Evolutionary conservation across 2,888 invertebrate genomes (phyloP).

Genomic region (Philonicus albiceps): DNA sequence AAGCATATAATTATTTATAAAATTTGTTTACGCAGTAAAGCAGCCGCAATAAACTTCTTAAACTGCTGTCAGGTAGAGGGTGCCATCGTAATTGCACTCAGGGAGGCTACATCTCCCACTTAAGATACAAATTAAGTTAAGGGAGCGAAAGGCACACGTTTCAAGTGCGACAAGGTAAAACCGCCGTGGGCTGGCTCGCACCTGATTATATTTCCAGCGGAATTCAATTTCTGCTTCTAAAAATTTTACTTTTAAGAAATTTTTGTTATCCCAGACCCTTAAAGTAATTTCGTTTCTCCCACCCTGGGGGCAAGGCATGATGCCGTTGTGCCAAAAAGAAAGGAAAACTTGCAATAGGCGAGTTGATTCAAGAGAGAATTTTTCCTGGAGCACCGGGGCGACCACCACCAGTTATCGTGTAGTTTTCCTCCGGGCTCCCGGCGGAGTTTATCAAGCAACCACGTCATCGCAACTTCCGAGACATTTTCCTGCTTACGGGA

Average conservation of each 20-base stretch:
- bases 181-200: not conserved
- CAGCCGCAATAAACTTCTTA: not conserved
- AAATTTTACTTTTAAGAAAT: conserved; percentile 15
- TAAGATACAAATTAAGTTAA: conserved; percentile 6
- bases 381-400: not conserved
- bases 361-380: not conserved
- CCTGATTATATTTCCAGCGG: conserved; percentile 25
- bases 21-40: not conserved
- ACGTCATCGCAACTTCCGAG: conserved; percentile 26
- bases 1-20: not conserved
- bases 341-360: not conserved
- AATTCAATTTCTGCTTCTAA: conserved; percentile 31
- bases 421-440: not conserved
- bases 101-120: not conserved
- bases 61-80: not conserved
- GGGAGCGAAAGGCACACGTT: conserved; percentile 18
- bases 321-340: not conserved
- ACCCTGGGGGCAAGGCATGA: not conserved
- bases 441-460: not conserved
- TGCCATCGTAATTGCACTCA: conserved; percentile 8
- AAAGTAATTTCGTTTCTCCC: not conserved
- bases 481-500: conserved; percentile 10
- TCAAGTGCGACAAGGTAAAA: conserved; percentile 1
- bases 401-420: not conserved
- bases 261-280: not conserved